A percentile compares a stretch with the other conserved stretches of the same genome.
Conservation (phyloP, 2,797 vertebrate genomes). For the Mus minutoides region DNA sequence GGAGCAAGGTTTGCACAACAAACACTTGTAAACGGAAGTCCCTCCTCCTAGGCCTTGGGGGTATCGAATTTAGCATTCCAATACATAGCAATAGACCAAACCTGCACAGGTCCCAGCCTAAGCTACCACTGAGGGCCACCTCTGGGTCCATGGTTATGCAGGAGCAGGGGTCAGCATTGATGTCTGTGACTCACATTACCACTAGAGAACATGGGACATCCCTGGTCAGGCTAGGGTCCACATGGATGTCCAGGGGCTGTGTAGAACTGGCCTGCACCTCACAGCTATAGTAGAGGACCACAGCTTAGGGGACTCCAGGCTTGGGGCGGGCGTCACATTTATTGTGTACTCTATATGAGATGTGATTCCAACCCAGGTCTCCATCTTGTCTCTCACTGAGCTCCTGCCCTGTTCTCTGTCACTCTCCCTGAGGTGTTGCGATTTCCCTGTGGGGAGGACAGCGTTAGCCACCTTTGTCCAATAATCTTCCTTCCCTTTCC, state of each 20-base stretch:
- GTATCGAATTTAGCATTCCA: background rate
- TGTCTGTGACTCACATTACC: background rate
- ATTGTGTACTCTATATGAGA: background rate
- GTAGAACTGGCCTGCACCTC: background rate
- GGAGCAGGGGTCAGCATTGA: background rate
- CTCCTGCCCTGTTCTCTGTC: background rate
- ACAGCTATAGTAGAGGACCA: background rate
- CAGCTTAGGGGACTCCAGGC: background rate
- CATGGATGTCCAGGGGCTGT: background rate
- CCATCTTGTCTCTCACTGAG: background rate
- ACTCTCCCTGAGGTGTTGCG: background rate
- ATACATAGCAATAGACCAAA: background rate
- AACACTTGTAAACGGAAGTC: background rate
- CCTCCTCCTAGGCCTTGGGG: too few species aligned
- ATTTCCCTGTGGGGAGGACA: background rate
- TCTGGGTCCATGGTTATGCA: background rate
- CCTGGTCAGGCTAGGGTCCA: background rate
- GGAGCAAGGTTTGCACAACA: background rate
- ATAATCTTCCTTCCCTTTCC: background rate
- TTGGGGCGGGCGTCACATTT: background rate
- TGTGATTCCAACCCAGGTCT: background rate
- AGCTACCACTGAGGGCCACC: background rate
- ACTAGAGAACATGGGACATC: background rate
- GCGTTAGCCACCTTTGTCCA: background rate
- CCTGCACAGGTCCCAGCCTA: accelerated